phyloP scores from a whole-genome alignment of 1,140 invertebrate genomes.

The Aradophagus sp. region DNA sequence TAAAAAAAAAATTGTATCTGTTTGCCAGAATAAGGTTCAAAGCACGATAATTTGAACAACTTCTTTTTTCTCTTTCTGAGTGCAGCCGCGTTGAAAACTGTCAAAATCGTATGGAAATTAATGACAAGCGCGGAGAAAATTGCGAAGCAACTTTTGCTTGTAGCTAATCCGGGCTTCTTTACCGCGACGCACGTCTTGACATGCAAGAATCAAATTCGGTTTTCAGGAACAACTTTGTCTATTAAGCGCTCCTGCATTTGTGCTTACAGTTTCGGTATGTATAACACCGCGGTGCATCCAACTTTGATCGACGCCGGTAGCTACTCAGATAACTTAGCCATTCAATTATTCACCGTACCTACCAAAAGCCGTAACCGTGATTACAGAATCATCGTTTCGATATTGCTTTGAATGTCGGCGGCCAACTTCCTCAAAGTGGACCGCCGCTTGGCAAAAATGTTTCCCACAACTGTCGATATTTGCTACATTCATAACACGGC shows the following conservation, averaged over 20 bases:
- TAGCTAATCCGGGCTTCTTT: too few relatives aligned
- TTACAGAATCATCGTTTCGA: conserved; percentile 47
- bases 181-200: not conserved
- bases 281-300: conserved; percentile 42
- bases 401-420: conserved; percentile 24
- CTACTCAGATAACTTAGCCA: conserved; percentile 49
- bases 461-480: too few relatives aligned
- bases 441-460: too few relatives aligned
- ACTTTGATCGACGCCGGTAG: conserved; percentile 50
- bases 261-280: conserved; percentile 53
- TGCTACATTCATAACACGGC: too few relatives aligned
- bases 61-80: conserved; percentile 18
- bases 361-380: conserved; percentile 47
- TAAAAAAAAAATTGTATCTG: too few relatives aligned
- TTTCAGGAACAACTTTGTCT: conserved; percentile 49
- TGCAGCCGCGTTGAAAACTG: too few relatives aligned
- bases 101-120: too few relatives aligned
- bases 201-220: conserved; percentile 42
- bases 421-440: conserved; percentile 16
- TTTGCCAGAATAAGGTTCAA: too few relatives aligned
- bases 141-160: too few relatives aligned
- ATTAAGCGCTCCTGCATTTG: conserved; percentile 49
- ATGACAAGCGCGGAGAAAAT: too few relatives aligned
- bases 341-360: conserved; percentile 49
- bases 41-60: not conserved